These are phyloP conservation scores for Aleiodes testaceus DNA, from an alignment of 2,888 invertebrate species.

Conservation along the genomic window DNA sequence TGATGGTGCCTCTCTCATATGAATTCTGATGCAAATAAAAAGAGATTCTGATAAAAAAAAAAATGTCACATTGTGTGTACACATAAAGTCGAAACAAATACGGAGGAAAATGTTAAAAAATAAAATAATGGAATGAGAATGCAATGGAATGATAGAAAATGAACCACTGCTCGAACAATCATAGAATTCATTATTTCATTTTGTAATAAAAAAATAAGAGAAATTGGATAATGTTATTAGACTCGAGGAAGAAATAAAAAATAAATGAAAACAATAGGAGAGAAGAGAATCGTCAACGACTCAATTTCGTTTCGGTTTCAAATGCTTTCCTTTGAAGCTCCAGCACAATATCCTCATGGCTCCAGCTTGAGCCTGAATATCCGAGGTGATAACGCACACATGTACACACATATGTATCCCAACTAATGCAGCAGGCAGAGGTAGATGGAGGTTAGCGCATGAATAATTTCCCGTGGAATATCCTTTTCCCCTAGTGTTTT, in stretches of 20 bases:
- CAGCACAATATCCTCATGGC: background rate
- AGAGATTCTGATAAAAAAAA: background rate
- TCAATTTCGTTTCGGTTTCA: background rate
- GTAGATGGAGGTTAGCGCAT: conserved; percentile 31
- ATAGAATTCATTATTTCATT: too few relatives aligned
- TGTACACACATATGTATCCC: background rate
- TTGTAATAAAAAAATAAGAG: too few relatives aligned
- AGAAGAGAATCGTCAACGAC: background rate
- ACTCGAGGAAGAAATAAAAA: background rate
- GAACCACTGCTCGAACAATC: background rate
- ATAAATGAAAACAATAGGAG: background rate
- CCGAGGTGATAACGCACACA: conserved; percentile 33
- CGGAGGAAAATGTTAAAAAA: background rate
- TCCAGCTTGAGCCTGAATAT: conserved; percentile 8
- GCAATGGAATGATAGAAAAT: background rate
- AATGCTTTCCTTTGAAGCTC: conserved; percentile 22
- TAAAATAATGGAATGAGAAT: background rate
- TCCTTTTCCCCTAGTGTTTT: conserved; percentile 39
- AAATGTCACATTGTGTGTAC: conserved; percentile 6
- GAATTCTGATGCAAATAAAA: background rate
- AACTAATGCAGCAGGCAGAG: conserved; percentile 29
- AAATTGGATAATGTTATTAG: too few relatives aligned
- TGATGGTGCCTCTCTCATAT: too few relatives aligned
- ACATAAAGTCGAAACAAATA: background rate
- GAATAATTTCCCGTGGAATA: conserved; percentile 45